Base-by-base conservation (phyloP, 2,888 invertebrate genomes). In the Drosophila birchii region DNA sequence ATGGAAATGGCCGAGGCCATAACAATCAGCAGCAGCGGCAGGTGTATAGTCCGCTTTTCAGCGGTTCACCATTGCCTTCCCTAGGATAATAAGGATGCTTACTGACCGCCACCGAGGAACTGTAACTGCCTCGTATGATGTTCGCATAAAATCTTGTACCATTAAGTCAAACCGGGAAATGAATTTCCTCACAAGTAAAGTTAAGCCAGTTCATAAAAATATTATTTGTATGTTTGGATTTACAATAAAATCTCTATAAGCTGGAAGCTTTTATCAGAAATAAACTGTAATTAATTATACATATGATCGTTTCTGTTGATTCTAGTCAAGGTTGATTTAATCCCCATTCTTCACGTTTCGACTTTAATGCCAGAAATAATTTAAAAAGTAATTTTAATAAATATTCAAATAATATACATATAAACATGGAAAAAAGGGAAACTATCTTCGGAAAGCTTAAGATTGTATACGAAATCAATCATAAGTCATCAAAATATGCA, bases 21-120 rank as follows among this genome's bases (percentile, higher is more conserved):
- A 74, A 77, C 64, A 74, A 68, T 71, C 73, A 73, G 74, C 64
- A 73, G 43, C 57, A 18, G 49, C 58, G 74, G 43, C 72, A 73
- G 74, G 72, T 73, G 57, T 53, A 49, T 43, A 5, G 36, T 61
- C n/a, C 32, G 45, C 23, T 72, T 57, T 58, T 54, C 51, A 66
- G 63, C 64, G 62, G 62, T 43, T 36, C 36, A 64, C 61, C 41
- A 49, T 36, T 20, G 32, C n/a, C 39, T 6, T 20, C 16, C 36
- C 38, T 11, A 20, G 61, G 36, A 66, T 64, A 49, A 51, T 43
- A 62, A 32, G 38, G 54, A 36, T 53, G 47, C n/a, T 41, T 53
- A 43, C 60, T 60, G 60, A 60, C 60, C 64, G 63, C 64, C 26
- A n/a, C 63, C 63, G 43, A 26, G 39, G 7, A 16, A 34, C 23